Percentiles rank a stretch among this genome's conserved stretches.
phyloP scores from a whole-genome alignment of 2,888 invertebrate species.

The Calephelis perditalis region DNA sequence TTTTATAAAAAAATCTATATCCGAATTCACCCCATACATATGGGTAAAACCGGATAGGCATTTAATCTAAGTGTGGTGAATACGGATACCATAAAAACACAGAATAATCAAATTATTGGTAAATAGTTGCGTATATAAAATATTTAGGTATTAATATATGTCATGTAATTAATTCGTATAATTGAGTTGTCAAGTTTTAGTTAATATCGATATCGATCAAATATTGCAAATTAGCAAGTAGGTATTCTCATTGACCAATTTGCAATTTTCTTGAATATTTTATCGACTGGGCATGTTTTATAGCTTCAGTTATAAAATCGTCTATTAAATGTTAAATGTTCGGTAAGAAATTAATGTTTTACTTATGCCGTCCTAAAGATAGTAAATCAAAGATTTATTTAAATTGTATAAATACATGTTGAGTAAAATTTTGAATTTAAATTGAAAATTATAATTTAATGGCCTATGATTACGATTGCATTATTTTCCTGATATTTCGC shows the following conservation, averaged over 20 bases:
- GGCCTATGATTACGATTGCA: conserved; percentile 3
- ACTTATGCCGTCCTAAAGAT: not conserved
- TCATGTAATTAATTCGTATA: not conserved
- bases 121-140: too few relatives aligned
- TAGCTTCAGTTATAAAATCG: not conserved
- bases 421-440: conserved; percentile 7
- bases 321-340: not conserved
- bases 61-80: too few relatives aligned
- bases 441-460: conserved; percentile 4
- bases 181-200: not conserved
- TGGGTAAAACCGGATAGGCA: too few relatives aligned
- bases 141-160: too few relatives aligned
- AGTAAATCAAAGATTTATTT: conserved; percentile 1
- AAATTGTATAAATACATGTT: conserved; percentile 8
- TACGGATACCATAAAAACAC: too few relatives aligned
- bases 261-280: conserved; percentile 63
- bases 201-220: not conserved
- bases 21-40: too few relatives aligned
- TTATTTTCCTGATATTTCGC: conserved; percentile 1
- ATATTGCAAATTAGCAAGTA: not conserved
- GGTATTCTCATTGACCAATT: conserved; percentile 57
- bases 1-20: too few relatives aligned
- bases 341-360: not conserved
- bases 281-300: not conserved
- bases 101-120: too few relatives aligned